Base-by-base conservation (phyloP, 2,888 invertebrate genomes). In the Heteromyza rotundicornis region DNA sequence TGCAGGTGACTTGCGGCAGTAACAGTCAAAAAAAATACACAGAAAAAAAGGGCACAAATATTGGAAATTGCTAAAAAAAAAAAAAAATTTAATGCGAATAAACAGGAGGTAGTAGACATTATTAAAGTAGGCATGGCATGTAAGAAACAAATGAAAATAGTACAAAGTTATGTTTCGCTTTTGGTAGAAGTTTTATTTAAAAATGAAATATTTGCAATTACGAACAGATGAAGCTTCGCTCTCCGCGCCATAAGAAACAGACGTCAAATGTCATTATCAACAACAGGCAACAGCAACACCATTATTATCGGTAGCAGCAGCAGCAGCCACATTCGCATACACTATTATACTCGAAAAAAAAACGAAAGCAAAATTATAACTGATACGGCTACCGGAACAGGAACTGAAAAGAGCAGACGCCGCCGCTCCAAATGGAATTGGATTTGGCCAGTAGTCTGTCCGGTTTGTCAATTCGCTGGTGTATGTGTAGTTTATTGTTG, bases 221-320 rank as follows among this genome's bases (percentile, higher is more conserved):
- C 19, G 47, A 19, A 20, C 47, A 47, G 47, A 47, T 20, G 47
- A 17, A 47, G 47, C 19, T 19, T 17, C 47, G 20, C 58, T 24
- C 23, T 22, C 63, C 3, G 54, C 61, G 64, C 75, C 70, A 75
- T 74, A 74, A 73, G 72, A 73, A 76, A 76, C 74, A 74, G 74
- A 74, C 66, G 72, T 65, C 70, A 63, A 64, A 61, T 66, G 67
- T 60, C 58, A 59, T 59, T 59, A 59, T 59, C 19, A 59, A 47
- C 58, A 59, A 27, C 35, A 40, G 14, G 17, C 47, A 47, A 19
- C 47, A 47, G 20, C 47, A 47, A 19, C 47, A 47, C 2, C 47
- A 47, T 8, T 19, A 40, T n/a, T n/a, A 40, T n/a, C 40, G 14
- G 8, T 20, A 47, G 2, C 47, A 19, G 14, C 20, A 47, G 14